Conservation (phyloP, 2,888 invertebrate species). For the Alentia gelatinosa region DNA sequence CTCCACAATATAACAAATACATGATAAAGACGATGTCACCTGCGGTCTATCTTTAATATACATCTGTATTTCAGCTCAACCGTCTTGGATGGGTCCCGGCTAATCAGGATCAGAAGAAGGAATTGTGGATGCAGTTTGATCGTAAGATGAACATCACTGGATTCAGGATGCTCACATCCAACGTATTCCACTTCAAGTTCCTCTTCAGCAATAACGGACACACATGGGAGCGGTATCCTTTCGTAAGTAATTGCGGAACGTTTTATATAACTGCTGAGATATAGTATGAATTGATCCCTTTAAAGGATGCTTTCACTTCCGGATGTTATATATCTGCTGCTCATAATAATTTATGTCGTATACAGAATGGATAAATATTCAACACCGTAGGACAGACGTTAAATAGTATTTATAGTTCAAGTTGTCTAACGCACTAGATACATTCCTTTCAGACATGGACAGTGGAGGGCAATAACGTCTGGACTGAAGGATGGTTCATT, state of each 20-base stretch:
- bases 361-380: too few relatives aligned
- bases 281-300: too few relatives aligned
- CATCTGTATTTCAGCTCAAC: neutral
- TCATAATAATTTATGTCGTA: too few relatives aligned
- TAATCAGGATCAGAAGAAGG: neutral
- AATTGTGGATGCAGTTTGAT: slow-evolving; percentile 18
- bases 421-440: too few relatives aligned
- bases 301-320: too few relatives aligned
- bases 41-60: too few relatives aligned
- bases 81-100: slow-evolving; percentile 32
- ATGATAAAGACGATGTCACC: too few relatives aligned
- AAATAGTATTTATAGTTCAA: too few relatives aligned
- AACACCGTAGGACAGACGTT: too few relatives aligned
- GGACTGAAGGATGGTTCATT: slow-evolving; percentile 38
- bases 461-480: neutral
- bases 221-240: neutral
- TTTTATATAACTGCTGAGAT: too few relatives aligned
- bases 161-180: slow-evolving; percentile 8
- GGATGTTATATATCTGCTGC: too few relatives aligned
- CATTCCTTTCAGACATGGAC: neutral
- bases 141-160: slow-evolving; percentile 12
- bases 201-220: slow-evolving; percentile 16
- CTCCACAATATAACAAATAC: too few relatives aligned
- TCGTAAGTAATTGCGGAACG: neutral
- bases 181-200: slow-evolving; percentile 24